These are phyloP conservation scores for Odontocolon sp. DNA, from an alignment of 2,888 invertebrate genomes.

Conservation along the genomic window DNA sequence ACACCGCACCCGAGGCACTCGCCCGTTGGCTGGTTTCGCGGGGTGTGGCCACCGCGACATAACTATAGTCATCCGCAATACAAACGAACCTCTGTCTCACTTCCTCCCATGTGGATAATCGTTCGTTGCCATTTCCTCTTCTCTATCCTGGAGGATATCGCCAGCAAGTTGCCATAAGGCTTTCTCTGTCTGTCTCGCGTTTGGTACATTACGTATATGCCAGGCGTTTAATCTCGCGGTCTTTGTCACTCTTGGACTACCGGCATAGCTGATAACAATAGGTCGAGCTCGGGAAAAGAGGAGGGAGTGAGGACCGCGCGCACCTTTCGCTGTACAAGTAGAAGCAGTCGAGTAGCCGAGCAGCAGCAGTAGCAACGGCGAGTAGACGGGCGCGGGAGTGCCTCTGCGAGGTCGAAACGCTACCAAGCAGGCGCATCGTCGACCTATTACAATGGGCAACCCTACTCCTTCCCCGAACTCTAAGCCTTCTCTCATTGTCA, in stretches of 20 bases:
- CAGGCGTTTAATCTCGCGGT: constrained; percentile 17
- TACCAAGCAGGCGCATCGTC: constrained; percentile 79
- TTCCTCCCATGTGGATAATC: background rate
- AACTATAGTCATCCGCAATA: constrained; percentile 66
- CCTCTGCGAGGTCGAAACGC: constrained; percentile 61
- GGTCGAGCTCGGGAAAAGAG: constrained; percentile 38
- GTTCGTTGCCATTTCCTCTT: constrained; percentile 10
- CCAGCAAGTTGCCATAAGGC: constrained; percentile 47
- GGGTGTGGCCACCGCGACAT: constrained; percentile 72
- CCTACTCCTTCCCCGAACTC: constrained; percentile 68
- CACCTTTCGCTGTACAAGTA: constrained; percentile 31
- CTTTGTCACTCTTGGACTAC: constrained; percentile 23
- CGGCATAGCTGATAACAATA: constrained; percentile 62
- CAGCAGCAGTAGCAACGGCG: too few relatives aligned
- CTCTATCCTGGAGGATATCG: constrained; percentile 3
- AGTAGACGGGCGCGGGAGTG: constrained; percentile 51
- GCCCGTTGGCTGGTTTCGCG: constrained; percentile 71
- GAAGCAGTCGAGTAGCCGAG: constrained; percentile 10
- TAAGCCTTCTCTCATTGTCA: constrained; percentile 78
- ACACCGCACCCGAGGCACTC: constrained; percentile 21
- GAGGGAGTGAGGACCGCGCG: constrained; percentile 67
- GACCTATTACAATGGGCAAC: constrained; percentile 78
- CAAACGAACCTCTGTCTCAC: constrained; percentile 31
- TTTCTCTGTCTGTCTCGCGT: constrained; percentile 25
- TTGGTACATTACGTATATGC: constrained; percentile 6